Evolutionary conservation across 2,113 vertebrate genomes (phyloP).

Genomic region (Seriola rivoliana): DNA sequence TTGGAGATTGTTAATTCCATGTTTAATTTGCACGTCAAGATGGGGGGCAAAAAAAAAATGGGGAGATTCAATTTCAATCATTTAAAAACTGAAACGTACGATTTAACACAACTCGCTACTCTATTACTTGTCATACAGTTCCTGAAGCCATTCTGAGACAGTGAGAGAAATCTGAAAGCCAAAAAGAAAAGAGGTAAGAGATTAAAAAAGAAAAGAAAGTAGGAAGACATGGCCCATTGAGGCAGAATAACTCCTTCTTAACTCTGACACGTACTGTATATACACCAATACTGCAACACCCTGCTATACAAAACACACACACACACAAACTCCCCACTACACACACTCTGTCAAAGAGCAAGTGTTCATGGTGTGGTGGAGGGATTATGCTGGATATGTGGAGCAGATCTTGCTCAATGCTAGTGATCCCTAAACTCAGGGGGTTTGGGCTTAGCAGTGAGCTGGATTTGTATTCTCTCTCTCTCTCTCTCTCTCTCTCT

Average conservation of each 20-base stretch:
- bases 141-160: not conserved
- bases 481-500: slow-evolving; percentile 20
- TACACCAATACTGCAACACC: slow-evolving; percentile 9
- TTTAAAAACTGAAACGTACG: not conserved
- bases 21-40: not conserved
- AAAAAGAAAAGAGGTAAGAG: not conserved
- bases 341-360: slow-evolving; percentile 44
- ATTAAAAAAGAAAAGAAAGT: not conserved
- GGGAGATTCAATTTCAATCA: not conserved
- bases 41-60: not conserved
- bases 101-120: too few relatives aligned
- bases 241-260: slow-evolving; percentile 39
- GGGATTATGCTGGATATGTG: slow-evolving; percentile 71
- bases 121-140: not conserved
- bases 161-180: not conserved
- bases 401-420: slow-evolving; percentile 64
- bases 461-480: slow-evolving; percentile 51
- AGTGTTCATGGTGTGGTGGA: slow-evolving; percentile 46
- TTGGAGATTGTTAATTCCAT: not conserved
- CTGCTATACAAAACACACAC: slow-evolving; percentile 29
- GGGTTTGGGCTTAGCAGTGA: slow-evolving; percentile 52
- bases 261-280: slow-evolving; percentile 25
- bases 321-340: slow-evolving; percentile 1
- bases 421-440: slow-evolving; percentile 62
- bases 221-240: slow-evolving; percentile 27